Percentiles rank a stretch among this genome's conserved stretches.
Conservation (phyloP, 2,113 vertebrate species). For the Brienomyrus longianalis region DNA sequence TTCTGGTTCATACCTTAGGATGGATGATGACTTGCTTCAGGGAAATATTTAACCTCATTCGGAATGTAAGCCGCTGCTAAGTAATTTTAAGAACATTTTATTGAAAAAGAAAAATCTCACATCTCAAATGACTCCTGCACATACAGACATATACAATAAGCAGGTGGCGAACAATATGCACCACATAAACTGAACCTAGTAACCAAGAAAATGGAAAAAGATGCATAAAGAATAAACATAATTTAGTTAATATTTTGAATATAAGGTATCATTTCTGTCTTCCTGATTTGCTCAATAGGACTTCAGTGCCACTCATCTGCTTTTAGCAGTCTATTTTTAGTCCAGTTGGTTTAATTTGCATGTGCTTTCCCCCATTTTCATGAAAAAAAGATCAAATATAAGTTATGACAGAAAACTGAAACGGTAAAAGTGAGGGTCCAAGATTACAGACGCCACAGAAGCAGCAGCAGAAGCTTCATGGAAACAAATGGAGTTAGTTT, state of each 20-base stretch:
- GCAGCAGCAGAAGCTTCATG: not conserved
- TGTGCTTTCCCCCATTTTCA: not conserved
- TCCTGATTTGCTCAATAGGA: not conserved
- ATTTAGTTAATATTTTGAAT: not conserved
- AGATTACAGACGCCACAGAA: not conserved
- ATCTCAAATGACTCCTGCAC: not conserved
- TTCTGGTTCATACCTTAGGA: not conserved
- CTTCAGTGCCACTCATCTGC: not conserved
- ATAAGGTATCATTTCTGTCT: not conserved
- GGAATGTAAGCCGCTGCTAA: not conserved
- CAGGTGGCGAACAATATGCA: not conserved
- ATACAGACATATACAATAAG: not conserved
- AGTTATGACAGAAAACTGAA: not conserved
- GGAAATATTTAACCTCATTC: not conserved
- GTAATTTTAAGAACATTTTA: not conserved
- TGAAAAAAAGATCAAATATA: not conserved
- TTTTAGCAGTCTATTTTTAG: constrained; percentile 17
- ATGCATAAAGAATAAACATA: not conserved
- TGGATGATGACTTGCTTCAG: not conserved
- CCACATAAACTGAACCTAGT: not conserved
- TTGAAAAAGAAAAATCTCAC: not conserved
- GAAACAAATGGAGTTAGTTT: not conserved
- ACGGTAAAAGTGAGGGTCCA: not conserved
- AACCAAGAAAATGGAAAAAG: not conserved
- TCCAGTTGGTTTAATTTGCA: constrained; percentile 4